Conservation (phyloP, 2,113 vertebrate species). For the Myiopsitta monachus region DNA sequence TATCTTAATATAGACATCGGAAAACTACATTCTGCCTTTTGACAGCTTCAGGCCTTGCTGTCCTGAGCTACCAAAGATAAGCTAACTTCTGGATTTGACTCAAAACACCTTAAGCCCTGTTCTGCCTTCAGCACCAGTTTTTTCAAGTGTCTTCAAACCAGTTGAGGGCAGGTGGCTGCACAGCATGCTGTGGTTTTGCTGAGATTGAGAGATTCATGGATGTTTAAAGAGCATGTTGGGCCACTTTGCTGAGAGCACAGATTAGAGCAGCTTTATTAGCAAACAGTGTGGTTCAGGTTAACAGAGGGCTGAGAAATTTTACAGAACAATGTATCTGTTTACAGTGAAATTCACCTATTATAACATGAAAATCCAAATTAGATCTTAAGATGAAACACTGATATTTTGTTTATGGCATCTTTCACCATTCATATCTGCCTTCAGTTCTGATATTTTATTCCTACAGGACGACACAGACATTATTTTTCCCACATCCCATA, state of each 20-base stretch:
- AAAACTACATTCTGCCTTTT: neutral
- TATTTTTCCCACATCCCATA: constrained; percentile 60
- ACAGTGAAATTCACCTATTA: constrained; percentile 1
- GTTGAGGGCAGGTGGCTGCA: neutral
- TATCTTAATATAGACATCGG: neutral
- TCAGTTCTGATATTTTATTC: constrained; percentile 46
- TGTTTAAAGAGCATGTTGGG: neutral
- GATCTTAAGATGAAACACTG: neutral
- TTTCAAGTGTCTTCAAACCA: neutral
- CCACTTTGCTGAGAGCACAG: neutral
- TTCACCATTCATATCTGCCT: constrained; percentile 41
- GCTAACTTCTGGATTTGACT: neutral
- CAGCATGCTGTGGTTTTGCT: neutral
- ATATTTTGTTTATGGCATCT: constrained; percentile 38
- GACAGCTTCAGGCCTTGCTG: neutral
- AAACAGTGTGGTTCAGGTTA: neutral
- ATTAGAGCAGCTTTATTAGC: neutral
- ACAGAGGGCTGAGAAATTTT: neutral
- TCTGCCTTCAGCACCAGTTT: neutral
- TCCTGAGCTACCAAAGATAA: neutral
- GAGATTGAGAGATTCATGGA: neutral
- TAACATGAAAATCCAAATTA: constrained; percentile 16
- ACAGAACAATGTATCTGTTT: neutral
- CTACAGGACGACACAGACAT: constrained; percentile 5
- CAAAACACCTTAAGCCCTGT: neutral